Conservation (phyloP, 2,888 invertebrate genomes). For the Apoda limacodes region DNA sequence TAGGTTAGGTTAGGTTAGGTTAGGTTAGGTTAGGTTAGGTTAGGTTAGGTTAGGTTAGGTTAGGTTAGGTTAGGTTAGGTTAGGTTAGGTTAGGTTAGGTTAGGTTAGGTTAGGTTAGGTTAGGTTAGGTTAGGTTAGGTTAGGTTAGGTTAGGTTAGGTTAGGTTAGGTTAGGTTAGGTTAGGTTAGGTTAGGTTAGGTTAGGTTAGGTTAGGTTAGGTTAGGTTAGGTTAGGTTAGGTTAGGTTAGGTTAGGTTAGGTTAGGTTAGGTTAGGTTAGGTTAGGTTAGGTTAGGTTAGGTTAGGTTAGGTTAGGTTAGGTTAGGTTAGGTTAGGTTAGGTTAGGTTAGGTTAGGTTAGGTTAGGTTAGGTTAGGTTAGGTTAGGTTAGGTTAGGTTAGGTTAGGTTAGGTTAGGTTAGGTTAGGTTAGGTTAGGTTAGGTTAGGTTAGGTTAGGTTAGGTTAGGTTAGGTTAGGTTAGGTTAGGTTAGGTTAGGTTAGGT, state of each 20-base stretch:
- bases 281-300: conserved; percentile 14
- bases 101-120: conserved; percentile 9
- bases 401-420: no score
- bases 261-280: conserved; percentile 15
- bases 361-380: conserved; percentile 17
- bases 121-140: conserved; percentile 18
- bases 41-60: conserved; percentile 11
- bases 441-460: no score
- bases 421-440: no score
- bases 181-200: conserved; percentile 14
- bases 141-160: conserved; percentile 14
- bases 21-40: conserved; percentile 11
- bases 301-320: conserved; percentile 5
- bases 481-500: no score
- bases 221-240: conserved; percentile 16
- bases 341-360: conserved; percentile 15
- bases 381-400: no score
- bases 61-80: conserved; percentile 12
- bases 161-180: conserved; percentile 13
- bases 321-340: conserved; percentile 7
- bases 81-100: conserved; percentile 17
- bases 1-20: conserved; percentile 11
- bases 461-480: no score
- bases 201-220: conserved; percentile 15
- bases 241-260: conserved; percentile 15